A percentile compares a stretch with the other conserved stretches of the same genome.
Conservation (phyloP, 2,113 vertebrate species). For the Furnarius figulus region DNA sequence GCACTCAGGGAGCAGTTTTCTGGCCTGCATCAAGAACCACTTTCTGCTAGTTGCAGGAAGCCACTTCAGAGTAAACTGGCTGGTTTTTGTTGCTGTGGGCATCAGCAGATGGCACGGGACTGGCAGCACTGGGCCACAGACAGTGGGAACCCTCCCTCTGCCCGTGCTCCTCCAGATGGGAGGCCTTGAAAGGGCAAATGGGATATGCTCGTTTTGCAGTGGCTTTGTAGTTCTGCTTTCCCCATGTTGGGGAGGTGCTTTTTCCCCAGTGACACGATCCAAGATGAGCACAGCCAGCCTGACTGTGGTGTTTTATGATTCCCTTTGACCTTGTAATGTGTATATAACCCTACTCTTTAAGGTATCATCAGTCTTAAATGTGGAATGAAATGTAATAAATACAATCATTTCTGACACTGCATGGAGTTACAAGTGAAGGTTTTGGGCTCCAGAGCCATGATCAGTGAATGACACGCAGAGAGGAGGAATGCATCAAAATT, state of each 20-base stretch:
- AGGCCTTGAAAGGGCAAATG: not conserved
- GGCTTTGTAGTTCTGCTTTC: not conserved
- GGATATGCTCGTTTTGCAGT: not conserved
- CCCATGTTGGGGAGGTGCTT: not conserved
- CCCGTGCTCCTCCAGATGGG: not conserved
- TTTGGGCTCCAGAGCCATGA: not conserved
- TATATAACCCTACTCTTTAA: not conserved
- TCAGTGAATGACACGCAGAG: not conserved
- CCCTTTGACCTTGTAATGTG: not conserved
- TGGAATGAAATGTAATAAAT: not conserved
- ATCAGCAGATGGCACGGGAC: conserved; percentile 49
- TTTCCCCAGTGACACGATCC: not conserved
- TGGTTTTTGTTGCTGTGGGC: not conserved
- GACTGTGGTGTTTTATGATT: not conserved
- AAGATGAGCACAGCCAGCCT: not conserved
- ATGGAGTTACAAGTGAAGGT: not conserved
- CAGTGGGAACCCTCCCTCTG: not conserved
- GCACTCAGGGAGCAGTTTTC: not conserved
- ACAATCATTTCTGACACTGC: not conserved
- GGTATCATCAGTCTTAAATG: not conserved
- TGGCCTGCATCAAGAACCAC: not conserved
- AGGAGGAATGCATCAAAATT: not conserved
- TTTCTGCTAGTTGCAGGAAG: not conserved
- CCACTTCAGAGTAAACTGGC: not conserved
- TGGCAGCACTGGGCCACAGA: conserved; percentile 19